phyloP scores from a whole-genome alignment of 1,140 invertebrate species.

The Nomia melanderi region DNA sequence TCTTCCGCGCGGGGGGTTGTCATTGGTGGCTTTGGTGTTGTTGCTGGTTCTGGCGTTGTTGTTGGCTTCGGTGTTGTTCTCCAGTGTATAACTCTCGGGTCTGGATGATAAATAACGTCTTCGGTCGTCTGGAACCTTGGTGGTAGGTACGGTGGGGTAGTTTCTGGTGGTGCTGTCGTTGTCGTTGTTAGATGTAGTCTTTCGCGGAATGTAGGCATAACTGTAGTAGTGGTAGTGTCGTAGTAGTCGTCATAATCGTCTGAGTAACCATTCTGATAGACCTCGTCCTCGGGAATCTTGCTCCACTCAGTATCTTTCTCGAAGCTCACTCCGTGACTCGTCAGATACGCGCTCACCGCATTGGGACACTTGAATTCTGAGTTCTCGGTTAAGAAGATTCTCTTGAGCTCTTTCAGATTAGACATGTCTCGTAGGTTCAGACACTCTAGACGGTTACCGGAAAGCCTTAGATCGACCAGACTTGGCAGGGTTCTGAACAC shows the following conservation, averaged over 20 bases:
- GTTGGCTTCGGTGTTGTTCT: conserved; percentile 8
- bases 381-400: conserved; percentile 74
- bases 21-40: too few species aligned
- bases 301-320: conserved; percentile 71
- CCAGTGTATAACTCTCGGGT: background rate
- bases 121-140: conserved; percentile 11
- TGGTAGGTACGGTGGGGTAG: background rate
- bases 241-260: background rate
- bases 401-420: conserved; percentile 62
- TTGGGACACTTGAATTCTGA: conserved; percentile 74
- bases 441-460: conserved; percentile 74
- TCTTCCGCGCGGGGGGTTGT: too few species aligned
- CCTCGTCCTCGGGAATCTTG: conserved; percentile 52
- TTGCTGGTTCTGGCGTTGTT: background rate
- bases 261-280: conserved; percentile 31
- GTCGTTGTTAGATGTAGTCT: conserved; percentile 27
- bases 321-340: conserved; percentile 60
- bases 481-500: conserved; percentile 68
- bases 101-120: conserved; percentile 30
- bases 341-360: conserved; percentile 66
- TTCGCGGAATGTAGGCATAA: conserved; percentile 52
- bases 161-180: background rate
- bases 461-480: conserved; percentile 74
- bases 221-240: conserved; percentile 6
- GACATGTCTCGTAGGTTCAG: conserved; percentile 70